Evolutionary conservation across 2,797 vertebrate genomes (phyloP).

Genomic region (Phalanger gymnotis): DNA sequence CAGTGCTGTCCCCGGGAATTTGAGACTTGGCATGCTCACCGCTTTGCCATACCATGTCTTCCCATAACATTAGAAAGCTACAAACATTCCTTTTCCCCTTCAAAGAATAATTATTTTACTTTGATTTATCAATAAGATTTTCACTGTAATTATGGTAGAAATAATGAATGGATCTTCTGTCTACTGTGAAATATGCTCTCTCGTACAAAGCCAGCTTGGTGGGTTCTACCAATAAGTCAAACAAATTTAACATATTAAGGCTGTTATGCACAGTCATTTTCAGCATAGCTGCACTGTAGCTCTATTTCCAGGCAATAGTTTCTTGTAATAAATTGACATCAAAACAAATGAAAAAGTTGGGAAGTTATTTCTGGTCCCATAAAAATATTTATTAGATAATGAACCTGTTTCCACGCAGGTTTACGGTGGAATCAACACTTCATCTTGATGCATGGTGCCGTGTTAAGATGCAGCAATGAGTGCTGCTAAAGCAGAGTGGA

Average conservation of each 20-base stretch:
- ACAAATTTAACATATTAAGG: slow-evolving; percentile 81
- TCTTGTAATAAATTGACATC: slow-evolving; percentile 68
- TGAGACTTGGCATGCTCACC: slow-evolving; percentile 40
- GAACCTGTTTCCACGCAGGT: slow-evolving; percentile 35
- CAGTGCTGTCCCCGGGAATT: slow-evolving; percentile 48
- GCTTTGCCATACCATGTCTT: slow-evolving; percentile 76
- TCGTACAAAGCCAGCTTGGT: slow-evolving; percentile 69
- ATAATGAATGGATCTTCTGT: slow-evolving; percentile 84
- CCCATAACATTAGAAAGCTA: slow-evolving; percentile 69
- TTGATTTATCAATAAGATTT: slow-evolving; percentile 84
- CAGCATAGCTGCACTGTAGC: slow-evolving; percentile 55
- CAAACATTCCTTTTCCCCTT: slow-evolving; percentile 70
- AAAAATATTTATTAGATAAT: slow-evolving; percentile 57
- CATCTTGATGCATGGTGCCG: neutral
- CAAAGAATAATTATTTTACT: slow-evolving; percentile 79
- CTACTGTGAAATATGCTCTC: slow-evolving; percentile 80
- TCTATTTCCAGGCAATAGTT: slow-evolving; percentile 64
- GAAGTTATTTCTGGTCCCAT: slow-evolving; percentile 65
- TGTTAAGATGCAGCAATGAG: slow-evolving; percentile 6
- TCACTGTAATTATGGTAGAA: slow-evolving; percentile 83
- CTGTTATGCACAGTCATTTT: slow-evolving; percentile 71
- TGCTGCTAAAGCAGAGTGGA: neutral
- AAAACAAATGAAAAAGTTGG: slow-evolving; percentile 70
- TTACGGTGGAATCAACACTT: slow-evolving; percentile 42
- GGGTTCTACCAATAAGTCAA: slow-evolving; percentile 76